phyloP scores from a whole-genome alignment of 2,113 vertebrate species.

The Speoplatyrhinus poulsoni region DNA sequence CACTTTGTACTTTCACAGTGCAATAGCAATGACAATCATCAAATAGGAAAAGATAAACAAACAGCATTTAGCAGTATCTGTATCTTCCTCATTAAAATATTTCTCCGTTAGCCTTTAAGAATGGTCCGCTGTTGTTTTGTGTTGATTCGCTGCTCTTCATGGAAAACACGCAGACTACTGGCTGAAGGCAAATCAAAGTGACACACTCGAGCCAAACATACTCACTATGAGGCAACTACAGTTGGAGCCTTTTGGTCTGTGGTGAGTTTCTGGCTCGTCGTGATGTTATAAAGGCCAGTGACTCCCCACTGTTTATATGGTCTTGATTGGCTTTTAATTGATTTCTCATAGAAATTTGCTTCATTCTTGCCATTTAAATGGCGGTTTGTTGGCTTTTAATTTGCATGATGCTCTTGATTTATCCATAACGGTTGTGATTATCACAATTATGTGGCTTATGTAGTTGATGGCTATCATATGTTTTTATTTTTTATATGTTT shows the following conservation, averaged over 20 bases:
- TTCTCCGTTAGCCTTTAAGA: not conserved
- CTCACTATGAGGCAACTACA: conserved; percentile 44
- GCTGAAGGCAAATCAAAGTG: conserved; percentile 52
- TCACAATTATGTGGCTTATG: conserved; percentile 69
- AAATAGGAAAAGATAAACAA: too few relatives aligned
- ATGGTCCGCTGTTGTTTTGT: conserved; percentile 14
- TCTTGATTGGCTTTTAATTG: conserved; percentile 68
- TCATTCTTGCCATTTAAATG: conserved; percentile 49
- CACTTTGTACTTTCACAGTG: too few relatives aligned
- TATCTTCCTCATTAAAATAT: conserved; percentile 13
- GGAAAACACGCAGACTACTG: conserved; percentile 65
- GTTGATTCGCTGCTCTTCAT: conserved; percentile 48
- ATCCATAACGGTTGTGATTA: conserved; percentile 58
- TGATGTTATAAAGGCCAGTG: conserved; percentile 42
- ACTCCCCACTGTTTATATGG: conserved; percentile 30
- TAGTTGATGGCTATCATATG: conserved; percentile 65
- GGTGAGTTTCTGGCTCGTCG: conserved; percentile 44
- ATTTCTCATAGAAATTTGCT: conserved; percentile 59
- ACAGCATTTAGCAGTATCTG: not conserved
- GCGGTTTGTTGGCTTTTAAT: conserved; percentile 53
- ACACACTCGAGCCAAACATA: conserved; percentile 46
- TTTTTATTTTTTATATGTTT: conserved; percentile 13
- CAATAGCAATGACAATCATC: too few relatives aligned
- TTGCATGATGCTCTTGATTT: conserved; percentile 63
- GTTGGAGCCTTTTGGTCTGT: conserved; percentile 52